Percentiles rank a stretch among this genome's conserved stretches.
phyloP scores from a whole-genome alignment of 2,113 vertebrate genomes.

The Amphiprion ocellaris region DNA sequence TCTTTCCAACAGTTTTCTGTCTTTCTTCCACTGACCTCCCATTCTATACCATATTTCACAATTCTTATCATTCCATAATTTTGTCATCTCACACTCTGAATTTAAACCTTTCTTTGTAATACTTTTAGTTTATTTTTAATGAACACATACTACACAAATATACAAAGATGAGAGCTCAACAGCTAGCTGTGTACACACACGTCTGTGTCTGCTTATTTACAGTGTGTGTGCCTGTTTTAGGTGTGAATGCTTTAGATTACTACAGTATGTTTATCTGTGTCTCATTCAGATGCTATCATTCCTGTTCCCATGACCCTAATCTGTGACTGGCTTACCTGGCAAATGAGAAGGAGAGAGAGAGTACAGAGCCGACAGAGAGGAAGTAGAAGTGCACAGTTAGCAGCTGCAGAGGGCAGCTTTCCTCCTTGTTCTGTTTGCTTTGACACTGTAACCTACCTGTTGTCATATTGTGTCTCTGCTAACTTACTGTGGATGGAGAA shows the following conservation, averaged over 20 bases:
- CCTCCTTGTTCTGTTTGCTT: not conserved
- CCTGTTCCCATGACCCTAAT: slow-evolving; percentile 63
- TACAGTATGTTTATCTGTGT: not conserved
- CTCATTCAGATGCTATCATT: slow-evolving; percentile 31
- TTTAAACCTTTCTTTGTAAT: not conserved
- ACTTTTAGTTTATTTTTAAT: not conserved
- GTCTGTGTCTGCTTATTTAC: not conserved
- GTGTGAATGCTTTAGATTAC: not conserved
- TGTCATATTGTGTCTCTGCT: slow-evolving; percentile 4
- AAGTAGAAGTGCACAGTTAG: not conserved
- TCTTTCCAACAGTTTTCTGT: not conserved
- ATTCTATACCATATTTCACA: not conserved
- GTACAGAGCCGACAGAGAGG: not conserved
- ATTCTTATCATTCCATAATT: not conserved
- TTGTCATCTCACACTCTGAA: not conserved
- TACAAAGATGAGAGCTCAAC: not conserved
- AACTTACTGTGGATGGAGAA: not conserved
- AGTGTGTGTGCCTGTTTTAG: not conserved
- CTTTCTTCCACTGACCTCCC: not conserved
- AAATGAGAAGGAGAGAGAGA: slow-evolving; percentile 24
- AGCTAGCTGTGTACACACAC: not conserved
- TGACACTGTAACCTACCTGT: not conserved
- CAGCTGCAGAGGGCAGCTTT: slow-evolving; percentile 41
- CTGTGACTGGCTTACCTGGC: slow-evolving; percentile 54
- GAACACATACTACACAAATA: not conserved